Evolutionary conservation across 2,888 invertebrate genomes (phyloP), one percentile per base, ranked within the genome.

Genomic region (Bursaphelenchus okinawaensis): DNA sequence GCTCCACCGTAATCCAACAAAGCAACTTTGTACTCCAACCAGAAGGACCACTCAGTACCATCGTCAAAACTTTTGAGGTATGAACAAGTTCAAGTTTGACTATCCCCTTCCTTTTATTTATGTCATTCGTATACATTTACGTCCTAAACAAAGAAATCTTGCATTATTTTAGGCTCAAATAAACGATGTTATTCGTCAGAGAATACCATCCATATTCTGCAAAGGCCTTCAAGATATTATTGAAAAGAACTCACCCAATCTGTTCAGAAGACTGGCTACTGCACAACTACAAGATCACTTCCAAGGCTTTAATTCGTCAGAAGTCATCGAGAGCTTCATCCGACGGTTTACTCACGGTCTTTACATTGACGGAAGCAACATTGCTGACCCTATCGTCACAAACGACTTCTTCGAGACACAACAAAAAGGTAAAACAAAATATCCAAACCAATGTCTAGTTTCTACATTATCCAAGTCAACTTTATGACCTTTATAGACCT

Each of bases 51-150:
- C 71, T 80, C 55, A 71, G 75, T 7, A 68, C 78, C 1, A 66
- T 80, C 50, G 70, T 80, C 27, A 80, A 80, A 60, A 70, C 74
- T n/a, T 76, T 80, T 52, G 80, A 80, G 69, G 79, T 74, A 40
- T 7, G 16, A 51, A 20, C 24, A 22, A 12, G 50, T 12, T 55
- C 52, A 23, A 8, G 2, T n/a, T n/a, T n/a, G 22, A 51, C 16
- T 26, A 63, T 22, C 7, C 22, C 51, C 3, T 26, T 24, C 19
- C 7, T 58, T 16, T 23, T 9, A 20, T 63, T 54, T 54, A 1
- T 27, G 27, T n/a, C 12, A 54, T 4, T 3, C 16, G 50, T 19
- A 40, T 40, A 40, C 19, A n/a, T n/a, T n/a, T n/a, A n/a, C n/a
- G n/a, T n/a, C 19, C 19, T 16, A 62, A 59, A 19, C n/a, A n/a